Evolutionary conservation across 2,797 vertebrate species (phyloP), one percentile per base, ranked within the genome.

Genomic region (Echiichthys vipera): DNA sequence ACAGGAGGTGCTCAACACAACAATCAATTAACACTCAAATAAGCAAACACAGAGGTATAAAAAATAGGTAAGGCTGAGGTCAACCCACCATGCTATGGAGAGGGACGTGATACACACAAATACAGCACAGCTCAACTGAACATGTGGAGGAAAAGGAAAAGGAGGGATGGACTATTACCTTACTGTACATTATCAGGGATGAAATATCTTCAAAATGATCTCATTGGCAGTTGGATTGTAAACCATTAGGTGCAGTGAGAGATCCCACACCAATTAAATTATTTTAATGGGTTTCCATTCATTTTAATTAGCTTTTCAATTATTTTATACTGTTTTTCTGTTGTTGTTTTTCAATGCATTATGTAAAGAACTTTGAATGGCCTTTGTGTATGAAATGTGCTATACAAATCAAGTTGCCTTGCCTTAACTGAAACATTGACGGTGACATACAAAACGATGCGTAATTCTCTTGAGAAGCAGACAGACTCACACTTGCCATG

Each of bases 21-120:
- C 81, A 89, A 76, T 82, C 69, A 80, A 66, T 66, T 65, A 83
- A 90, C 83, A 74, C 79, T 83, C 77, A 81, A 72, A 86, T 49
- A 83, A 85, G 65, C 77, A 87, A 85, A 86, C 81, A 84, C 34
- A 81, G 64, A 82, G 57, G 67, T 84, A 85, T 69, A 74, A 75
- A 76, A 82, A 55, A 77, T 17, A 74, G 51, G 72, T 58, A 27
- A 78, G 75, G 3, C 69, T 74, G 71, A 68, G 64, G 45, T 85
- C 51, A 73, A 69, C 71, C 76, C 77, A 59, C 74, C 27, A 5
- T 43, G 64, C 66, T 71, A 42, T 54, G 50, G 57, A 74, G 69
- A 57, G 58, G 49, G 54, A 59, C 53, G 39, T 65, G 65, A 76
- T 25, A 81, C 72, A 74, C 68, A 73, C 20, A 34, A 30, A 56